Base-by-base conservation (phyloP, 2,888 invertebrate genomes). In the Coremacera marginata region DNA sequence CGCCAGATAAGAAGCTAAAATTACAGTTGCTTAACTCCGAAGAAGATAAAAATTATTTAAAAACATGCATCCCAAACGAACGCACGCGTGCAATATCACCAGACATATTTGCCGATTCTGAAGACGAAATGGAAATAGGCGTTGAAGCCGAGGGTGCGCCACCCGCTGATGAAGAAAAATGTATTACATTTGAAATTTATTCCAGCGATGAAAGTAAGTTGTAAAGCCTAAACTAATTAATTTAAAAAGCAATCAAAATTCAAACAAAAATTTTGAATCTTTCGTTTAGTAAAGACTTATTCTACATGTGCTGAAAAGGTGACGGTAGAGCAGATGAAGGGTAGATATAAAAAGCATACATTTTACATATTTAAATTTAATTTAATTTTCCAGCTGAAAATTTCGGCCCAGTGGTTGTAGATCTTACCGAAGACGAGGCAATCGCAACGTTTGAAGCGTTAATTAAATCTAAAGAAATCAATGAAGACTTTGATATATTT, bases 61-160 rank as follows among this genome's bases (percentile, higher is more conserved):
- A 49, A 49, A 16, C 19, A 70, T 31, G 0, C 0, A 74, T 62
- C 70, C 37, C 70, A 9, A n/a, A 75, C 37, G 76, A 82, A 25
- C 77, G 51, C 27, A 80, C 76, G 0, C 82, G 88, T 55, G 82
- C 83, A 71, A 81, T 79, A 5, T 89, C 89, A 0, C 89, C 89
- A 2, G 89, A 89, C 83, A 82, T 89, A 57, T 89, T 89, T 80
- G 88, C 85, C 5, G 88, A 88, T 68, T 88, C 86, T 3, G 89
- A 88, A 79, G 81, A 80, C 44, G 87, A 88, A 63, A 80, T 80
- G 74, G 81, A 81, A 37, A 62, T 62, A 72, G 81, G 78, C 52
- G 31, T 52, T 49, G 49, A n/a, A 11, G 16, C 19, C 44, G 44
- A n/a, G 31, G 16, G 22, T 9, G 22, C 22, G 5, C 19, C n/a